Conservation (phyloP, 2,113 vertebrate genomes). For the Eurypyga helias region DNA sequence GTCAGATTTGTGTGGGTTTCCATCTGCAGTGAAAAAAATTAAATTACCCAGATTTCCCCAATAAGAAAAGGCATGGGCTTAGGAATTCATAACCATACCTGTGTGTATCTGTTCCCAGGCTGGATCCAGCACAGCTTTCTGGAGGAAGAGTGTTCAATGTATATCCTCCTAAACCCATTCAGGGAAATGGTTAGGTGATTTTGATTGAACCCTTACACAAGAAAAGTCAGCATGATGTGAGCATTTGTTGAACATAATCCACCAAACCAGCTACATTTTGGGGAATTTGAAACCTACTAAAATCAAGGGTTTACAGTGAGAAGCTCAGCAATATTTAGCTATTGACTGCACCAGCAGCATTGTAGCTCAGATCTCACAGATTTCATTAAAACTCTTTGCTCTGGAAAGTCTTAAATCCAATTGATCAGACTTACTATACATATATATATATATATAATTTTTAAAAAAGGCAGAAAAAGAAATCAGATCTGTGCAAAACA, state of each 20-base stretch:
- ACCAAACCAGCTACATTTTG: not conserved
- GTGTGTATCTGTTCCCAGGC: not conserved
- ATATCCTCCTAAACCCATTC: not conserved
- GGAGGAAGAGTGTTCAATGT: not conserved
- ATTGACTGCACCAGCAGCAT: not conserved
- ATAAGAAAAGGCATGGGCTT: not conserved
- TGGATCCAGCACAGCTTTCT: not conserved
- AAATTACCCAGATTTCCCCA: not conserved
- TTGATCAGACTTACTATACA: not conserved
- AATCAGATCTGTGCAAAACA: not conserved
- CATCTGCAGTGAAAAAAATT: not conserved
- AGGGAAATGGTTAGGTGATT: not conserved
- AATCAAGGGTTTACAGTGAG: not conserved
- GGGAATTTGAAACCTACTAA: not conserved
- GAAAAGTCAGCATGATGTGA: not conserved
- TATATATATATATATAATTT: too few species aligned
- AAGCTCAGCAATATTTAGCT: not conserved
- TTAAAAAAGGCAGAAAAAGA: not conserved
- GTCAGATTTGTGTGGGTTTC: not conserved
- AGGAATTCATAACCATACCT: not conserved
- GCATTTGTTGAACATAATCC: not conserved
- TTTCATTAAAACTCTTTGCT: not conserved
- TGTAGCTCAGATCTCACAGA: not conserved
- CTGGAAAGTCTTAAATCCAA: not conserved
- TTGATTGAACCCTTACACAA: not conserved